These are phyloP conservation scores for Anas acuta DNA, from an alignment of 2,797 vertebrate species.

Conservation along the genomic window DNA sequence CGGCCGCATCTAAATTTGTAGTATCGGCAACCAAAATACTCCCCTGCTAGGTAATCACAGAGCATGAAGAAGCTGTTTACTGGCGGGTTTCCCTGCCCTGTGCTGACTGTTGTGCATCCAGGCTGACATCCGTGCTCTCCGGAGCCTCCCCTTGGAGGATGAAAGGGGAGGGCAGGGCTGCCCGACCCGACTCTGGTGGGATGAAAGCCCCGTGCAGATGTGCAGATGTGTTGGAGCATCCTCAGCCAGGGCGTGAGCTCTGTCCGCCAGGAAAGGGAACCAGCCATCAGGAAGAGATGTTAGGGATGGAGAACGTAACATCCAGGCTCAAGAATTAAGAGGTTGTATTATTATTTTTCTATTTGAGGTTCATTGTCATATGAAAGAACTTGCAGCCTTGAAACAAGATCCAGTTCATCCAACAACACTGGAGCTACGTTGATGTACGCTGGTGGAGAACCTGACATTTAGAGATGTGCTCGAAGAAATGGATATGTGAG, in stretches of 20 bases:
- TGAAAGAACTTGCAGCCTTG: background rate
- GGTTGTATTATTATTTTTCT: background rate
- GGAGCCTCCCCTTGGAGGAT: background rate
- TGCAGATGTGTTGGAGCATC: background rate
- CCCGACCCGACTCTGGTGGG: rapidly evolving
- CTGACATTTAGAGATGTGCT: background rate
- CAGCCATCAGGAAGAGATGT: background rate
- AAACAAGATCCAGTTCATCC: background rate
- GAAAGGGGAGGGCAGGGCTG: background rate
- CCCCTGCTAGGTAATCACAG: background rate
- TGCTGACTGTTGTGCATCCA: conserved; percentile 32
- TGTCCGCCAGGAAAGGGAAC: rapidly evolving
- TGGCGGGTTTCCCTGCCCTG: background rate
- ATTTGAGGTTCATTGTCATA: background rate
- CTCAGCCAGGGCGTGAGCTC: background rate
- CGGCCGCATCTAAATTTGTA: background rate
- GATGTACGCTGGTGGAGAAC: background rate
- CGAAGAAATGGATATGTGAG: background rate
- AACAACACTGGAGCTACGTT: background rate
- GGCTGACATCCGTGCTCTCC: background rate
- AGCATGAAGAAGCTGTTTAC: conserved; percentile 35
- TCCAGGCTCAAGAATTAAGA: conserved; percentile 3
- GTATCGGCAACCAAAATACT: background rate
- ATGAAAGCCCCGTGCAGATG: conserved; percentile 45
- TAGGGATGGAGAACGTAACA: background rate